Evolutionary conservation across 2,113 vertebrate species (phyloP), one percentile per base, ranked within the genome.

Genomic region (Dissostichus mawsoni): DNA sequence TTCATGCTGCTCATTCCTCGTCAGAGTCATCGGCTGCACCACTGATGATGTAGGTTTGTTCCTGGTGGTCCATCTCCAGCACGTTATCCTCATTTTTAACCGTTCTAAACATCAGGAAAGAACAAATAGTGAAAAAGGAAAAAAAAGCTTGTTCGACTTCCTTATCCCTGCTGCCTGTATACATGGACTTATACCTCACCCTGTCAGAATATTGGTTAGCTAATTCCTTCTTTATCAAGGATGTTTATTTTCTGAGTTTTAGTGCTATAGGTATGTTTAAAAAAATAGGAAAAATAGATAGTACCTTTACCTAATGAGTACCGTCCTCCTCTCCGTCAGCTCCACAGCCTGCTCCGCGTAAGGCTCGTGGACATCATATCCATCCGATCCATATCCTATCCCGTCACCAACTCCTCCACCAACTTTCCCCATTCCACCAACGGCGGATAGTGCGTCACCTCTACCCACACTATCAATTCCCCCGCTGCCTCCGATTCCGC

Each of bases 241-340:
- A 11, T 50, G 36, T 64, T 11, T 69, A 63, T 52, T 33, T 66
- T 52, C 9, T 62, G 36, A 33, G 20, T 33, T 51, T 69, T 3
- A 65, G 16, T 66, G 45, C 18, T 20, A 6, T 0, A 9, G 45
- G 73, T 33, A 76, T 58, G 45, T 25, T 68, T 9, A 12, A 69
- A 53, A 75, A 75, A 78, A 48, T 8, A 20, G 36, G 76, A 71
- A 45, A 56, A 23, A 87, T 82, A 76, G n/a, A 63, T 58, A 82
- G 88, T 90, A 84, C 85, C 78, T 88, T 94, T 94, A 95, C 95
- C 94, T 96, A 81, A 96, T 94, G 14, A 95, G 89, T 56, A 95
- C 92, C 11, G 94, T 95, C 87, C 94, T 94, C 70, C 92, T 94
- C 89, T 95, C 93, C 1, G 90, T 95, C 89, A 89, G 87, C 81